Base-by-base conservation (phyloP, 1,140 invertebrate genomes). In the Penaeus indicus region DNA sequence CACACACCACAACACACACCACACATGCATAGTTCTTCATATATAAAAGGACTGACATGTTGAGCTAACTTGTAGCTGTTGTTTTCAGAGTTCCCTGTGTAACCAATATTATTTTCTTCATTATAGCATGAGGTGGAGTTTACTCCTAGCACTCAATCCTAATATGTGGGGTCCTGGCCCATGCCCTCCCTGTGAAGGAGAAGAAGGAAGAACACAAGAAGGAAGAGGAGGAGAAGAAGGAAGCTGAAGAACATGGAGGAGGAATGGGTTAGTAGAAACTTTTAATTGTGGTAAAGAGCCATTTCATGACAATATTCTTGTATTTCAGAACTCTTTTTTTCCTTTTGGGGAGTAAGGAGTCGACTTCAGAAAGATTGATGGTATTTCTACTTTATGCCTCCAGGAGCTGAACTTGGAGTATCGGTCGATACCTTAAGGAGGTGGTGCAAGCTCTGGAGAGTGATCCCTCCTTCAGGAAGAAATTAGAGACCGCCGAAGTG, bases 381-480 rank as follows among this genome's bases (percentile, higher is more conserved):
- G 16, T 67, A 63, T 21, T 19, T 32, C 32, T 32, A 1, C 47
- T 10, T 25, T 16, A 22, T 54, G 8, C 47, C 60, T 63, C 18
- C 67, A 88, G 92, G 92, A 92, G 89, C 88, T 92, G 54, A 91
- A 93, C 85, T 92, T 96, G 90, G 96, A 98, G 92, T 98, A 98
- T n/a, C 93, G 95, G 97, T 86, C 94, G 96, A 32, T 98, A 98
- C 92, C 93, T 98, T 27, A 95, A 95, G 91, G 96, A 98, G 93
- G 96, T 98, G 0, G 96, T 98, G 0, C 94, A 96, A 91, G 95
- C 95, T 0, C 92, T 98, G 13, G 97, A 98, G 93, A 96, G 95
- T 90, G 97, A 98, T 93, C 94, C 95, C 2, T 95, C 96, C 16
- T 98, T 98, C 91, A 94, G 95, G 38, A 94, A 95, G 81, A 96